A percentile compares a stretch with the other conserved stretches of the same genome.
These are phyloP conservation scores for Brienomyrus brachyistius DNA, from an alignment of 2,113 vertebrate species.

Conservation along the genomic window DNA sequence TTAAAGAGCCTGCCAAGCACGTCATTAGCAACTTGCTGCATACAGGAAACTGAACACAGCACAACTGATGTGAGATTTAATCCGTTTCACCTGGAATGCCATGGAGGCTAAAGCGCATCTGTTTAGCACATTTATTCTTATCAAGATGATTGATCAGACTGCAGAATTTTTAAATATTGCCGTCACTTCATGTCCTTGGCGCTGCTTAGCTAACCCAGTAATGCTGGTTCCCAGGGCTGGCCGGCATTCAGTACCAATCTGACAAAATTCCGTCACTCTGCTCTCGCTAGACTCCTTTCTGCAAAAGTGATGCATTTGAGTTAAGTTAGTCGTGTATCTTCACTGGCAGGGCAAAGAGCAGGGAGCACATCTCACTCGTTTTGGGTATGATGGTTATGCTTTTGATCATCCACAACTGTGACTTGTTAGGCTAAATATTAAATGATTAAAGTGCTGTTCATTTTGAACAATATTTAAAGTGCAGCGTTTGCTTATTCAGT, in stretches of 20 bases:
- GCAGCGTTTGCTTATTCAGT: background rate
- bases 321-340: background rate
- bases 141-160: background rate
- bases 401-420: background rate
- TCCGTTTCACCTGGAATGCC: background rate
- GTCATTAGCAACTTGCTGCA: background rate
- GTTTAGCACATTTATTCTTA: background rate
- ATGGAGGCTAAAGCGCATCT: background rate
- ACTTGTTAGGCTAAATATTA: background rate
- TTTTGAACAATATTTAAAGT: background rate
- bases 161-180: background rate
- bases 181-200: background rate
- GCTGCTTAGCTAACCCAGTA: background rate
- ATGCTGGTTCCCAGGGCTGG: background rate
- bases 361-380: background rate
- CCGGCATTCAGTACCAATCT: background rate
- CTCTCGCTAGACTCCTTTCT: background rate
- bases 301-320: background rate
- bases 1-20: background rate
- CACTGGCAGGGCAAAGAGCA: background rate
- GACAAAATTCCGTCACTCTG: background rate
- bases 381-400: background rate
- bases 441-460: background rate
- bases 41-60: background rate
- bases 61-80: background rate